Evolutionary conservation across 1,140 invertebrate species (phyloP), one percentile per base, ranked within the genome.

Genomic region (Dinothrombium tinctorium): DNA sequence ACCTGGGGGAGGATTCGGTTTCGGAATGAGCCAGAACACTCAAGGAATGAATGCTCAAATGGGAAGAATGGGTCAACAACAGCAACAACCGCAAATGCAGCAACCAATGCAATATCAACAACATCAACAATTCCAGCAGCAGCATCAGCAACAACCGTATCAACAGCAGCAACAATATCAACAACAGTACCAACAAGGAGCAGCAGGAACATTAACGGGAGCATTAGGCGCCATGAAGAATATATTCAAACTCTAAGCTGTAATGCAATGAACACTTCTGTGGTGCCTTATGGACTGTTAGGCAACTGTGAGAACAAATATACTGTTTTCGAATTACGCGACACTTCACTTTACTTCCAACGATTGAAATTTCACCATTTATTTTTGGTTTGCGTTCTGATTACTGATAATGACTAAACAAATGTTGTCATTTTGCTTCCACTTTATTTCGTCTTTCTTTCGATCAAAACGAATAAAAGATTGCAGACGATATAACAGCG

Each of bases 211-310:
- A 23, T 14, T 26, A 23, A 24, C 22, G n/a, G 19, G 22, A 23
- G 24, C 22, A 19, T 17, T 44, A 25, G 40, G 31, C 17, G 23
- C 43, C 14, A 40, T 45, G 38, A 45, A 45, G 23, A 45, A 24
- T 37, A 41, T 45, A 11, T 45, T 45, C 31, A 45, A 40, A 31
- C 21, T 45, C 17, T 45, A 38, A 20, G n/a, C n/a, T n/a, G n/a
- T n/a, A n/a, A n/a, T n/a, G n/a, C 26, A 28, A 9, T n/a, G n/a
- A 28, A 28, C 8, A n/a, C n/a, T 9, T 28, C n/a, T 28, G n/a
- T 28, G 8, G n/a, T 9, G 26, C n/a, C n/a, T 9, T 9, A 28
- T 28, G 8, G n/a, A 28, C n/a, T 28, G 26, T 9, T 28, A 9
- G 8, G 8, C 8, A 28, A 28, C 8, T 9, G 8, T 9, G 8